Base-by-base conservation (phyloP, 2,113 vertebrate species). In the Eolophus roseicapilla region DNA sequence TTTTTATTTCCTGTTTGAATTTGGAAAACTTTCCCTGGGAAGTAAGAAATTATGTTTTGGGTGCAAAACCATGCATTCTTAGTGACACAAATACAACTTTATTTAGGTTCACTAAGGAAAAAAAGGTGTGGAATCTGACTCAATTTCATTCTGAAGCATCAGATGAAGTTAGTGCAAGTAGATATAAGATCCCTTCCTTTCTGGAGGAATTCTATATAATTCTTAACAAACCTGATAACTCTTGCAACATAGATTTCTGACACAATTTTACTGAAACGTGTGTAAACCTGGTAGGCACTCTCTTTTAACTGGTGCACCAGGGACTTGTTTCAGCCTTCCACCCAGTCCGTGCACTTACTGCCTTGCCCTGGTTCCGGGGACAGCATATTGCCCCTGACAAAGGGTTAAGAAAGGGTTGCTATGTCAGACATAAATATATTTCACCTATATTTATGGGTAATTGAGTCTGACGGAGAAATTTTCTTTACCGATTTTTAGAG, bases 331-430 rank as follows among this genome's bases (percentile, higher is more conserved):
- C 44, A 68, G 21, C 43, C 47, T 75, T 68, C 39, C 35, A 50
- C 25, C 64, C 28, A 17, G 33, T 67, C 19, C 63, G 47, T 7
- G 41, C 23, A 5, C 20, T 70, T 41, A 24, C 0, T 64, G 43
- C 39, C 14, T 31, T 80, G 39, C 46, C 23, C 33, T 50, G 7
- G 33, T 37, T 39, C 28, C 49, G 16, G 21, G 21, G 6, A 73
- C 31, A 60, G 28, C 29, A 49, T 3, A 3, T 33, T 7, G 0
- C 31, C 35, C 43, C 11, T 6, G 0, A 33, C 0, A 1, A 76
- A 55, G 25, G 16, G 35, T 59, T 71, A 70, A 33, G 24, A 78
- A 76, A 53, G 6, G 2, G 13, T 27, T 89, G 9, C 10, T 27
- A 46, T 6, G 49, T 63, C 60, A 75, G 24, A 70, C 15, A 41